Conservation (phyloP, 2,888 invertebrate species). For the Ochlodes sylvanus region DNA sequence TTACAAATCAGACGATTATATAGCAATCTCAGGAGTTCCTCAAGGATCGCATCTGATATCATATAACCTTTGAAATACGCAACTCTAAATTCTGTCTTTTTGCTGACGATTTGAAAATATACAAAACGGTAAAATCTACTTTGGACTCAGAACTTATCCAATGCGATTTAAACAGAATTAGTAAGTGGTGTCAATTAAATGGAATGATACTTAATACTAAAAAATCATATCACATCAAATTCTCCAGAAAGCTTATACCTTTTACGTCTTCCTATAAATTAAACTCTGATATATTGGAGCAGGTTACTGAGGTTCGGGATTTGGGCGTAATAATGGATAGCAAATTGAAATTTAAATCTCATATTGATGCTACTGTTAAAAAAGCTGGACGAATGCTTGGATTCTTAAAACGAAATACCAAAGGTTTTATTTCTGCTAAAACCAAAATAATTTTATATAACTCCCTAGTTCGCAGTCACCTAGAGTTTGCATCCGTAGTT, state of each 20-base stretch:
- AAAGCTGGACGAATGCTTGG: slow-evolving; percentile 32
- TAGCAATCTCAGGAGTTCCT: slow-evolving; percentile 38
- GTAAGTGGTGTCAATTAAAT: slow-evolving; percentile 38
- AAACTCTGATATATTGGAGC: slow-evolving; percentile 16
- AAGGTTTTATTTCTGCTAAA: slow-evolving; percentile 27
- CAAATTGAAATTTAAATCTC: slow-evolving; percentile 35
- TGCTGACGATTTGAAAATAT: slow-evolving; percentile 44
- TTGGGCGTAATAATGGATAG: slow-evolving; percentile 39
- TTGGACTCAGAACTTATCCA: slow-evolving; percentile 33
- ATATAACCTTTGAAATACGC: slow-evolving; percentile 19
- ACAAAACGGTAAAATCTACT: slow-evolving; percentile 13
- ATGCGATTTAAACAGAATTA: slow-evolving; percentile 34
- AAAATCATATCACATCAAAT: slow-evolving; percentile 41
- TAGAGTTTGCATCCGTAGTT: slow-evolving; percentile 30
- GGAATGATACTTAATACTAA: slow-evolving; percentile 35
- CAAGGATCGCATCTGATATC: slow-evolving; percentile 41
- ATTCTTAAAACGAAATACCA: slow-evolving; percentile 39
- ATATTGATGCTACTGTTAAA: slow-evolving; percentile 32
- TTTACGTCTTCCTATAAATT: slow-evolving; percentile 22
- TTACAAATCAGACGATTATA: slow-evolving; percentile 26
- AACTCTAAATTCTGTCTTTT: slow-evolving; percentile 37
- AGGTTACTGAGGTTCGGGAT: slow-evolving; percentile 35
- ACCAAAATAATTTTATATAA: slow-evolving; percentile 28
- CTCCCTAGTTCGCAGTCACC: slow-evolving; percentile 23
- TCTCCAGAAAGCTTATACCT: slow-evolving; percentile 29